phyloP scores from a whole-genome alignment of 2,797 vertebrate genomes.

The Odontamblyopus lacepedii region DNA sequence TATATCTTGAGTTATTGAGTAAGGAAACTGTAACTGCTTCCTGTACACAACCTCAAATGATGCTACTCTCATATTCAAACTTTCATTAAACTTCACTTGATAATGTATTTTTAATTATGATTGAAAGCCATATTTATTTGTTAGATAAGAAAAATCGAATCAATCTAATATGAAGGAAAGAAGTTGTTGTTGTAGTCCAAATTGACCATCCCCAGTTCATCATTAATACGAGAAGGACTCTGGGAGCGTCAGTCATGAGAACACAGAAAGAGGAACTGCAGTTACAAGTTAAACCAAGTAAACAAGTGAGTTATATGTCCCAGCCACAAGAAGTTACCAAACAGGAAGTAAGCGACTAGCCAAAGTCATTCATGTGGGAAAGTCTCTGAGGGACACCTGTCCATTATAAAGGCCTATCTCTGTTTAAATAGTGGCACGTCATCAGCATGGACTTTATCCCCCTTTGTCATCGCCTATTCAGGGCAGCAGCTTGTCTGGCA shows the following conservation, averaged over 20 bases:
- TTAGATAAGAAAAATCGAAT: too few relatives aligned
- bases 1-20: not conserved
- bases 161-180: too few relatives aligned
- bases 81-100: too few relatives aligned
- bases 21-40: too few relatives aligned
- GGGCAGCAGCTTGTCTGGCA: not conserved
- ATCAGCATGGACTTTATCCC: slow-evolving; percentile 1
- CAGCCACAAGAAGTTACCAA: too few relatives aligned
- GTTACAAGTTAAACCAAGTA: slow-evolving; percentile 32
- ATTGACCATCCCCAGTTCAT: not conserved
- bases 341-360: not conserved
- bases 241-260: slow-evolving; percentile 26
- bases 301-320: slow-evolving; percentile 3
- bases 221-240: not conserved
- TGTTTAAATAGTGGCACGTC: not conserved
- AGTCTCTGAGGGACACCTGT: not conserved
- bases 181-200: not conserved
- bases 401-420: not conserved
- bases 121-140: too few relatives aligned
- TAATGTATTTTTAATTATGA: too few relatives aligned
- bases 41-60: too few relatives aligned
- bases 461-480: not conserved
- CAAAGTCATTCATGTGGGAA: not conserved
- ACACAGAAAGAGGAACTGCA: slow-evolving; percentile 47
- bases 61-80: too few relatives aligned